phyloP scores from a whole-genome alignment of 1,140 invertebrate species.

The Pissodes strobi region DNA sequence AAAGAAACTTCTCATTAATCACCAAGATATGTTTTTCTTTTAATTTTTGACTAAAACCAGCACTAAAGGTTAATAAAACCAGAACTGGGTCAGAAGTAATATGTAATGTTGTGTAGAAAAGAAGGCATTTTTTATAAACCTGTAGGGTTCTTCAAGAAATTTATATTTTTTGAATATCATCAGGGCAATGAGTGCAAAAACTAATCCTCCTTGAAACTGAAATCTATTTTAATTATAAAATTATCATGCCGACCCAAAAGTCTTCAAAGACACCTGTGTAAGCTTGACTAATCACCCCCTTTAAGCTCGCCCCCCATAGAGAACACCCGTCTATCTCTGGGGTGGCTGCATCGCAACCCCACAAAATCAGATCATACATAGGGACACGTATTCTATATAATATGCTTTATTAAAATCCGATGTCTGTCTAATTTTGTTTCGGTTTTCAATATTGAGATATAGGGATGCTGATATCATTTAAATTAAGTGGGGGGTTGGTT shows the following conservation, averaged over 20 bases:
- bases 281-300: conserved; percentile 31
- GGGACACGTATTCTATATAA: background rate
- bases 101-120: background rate
- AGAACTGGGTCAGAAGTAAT: background rate
- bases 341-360: conserved; percentile 20
- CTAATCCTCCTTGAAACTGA: too few relatives aligned
- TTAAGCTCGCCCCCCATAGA: conserved; percentile 45
- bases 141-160: too few relatives aligned
- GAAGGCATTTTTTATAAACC: too few relatives aligned
- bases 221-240: too few relatives aligned
- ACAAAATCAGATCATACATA: background rate
- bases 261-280: conserved; percentile 31
- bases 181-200: too few relatives aligned
- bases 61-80: too few relatives aligned
- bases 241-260: too few relatives aligned
- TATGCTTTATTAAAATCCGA: conserved; percentile 22
- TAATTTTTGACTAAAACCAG: too few relatives aligned
- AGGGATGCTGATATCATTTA: conserved; percentile 34
- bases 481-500: conserved; percentile 16
- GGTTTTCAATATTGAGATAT: conserved; percentile 28
- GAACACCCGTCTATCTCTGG: conserved; percentile 5
- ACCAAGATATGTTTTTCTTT: background rate
- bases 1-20: background rate
- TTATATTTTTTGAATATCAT: too few relatives aligned
- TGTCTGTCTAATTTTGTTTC: conserved; percentile 26